Conservation (phyloP, 1,140 invertebrate genomes). For the Solen grandis region DNA sequence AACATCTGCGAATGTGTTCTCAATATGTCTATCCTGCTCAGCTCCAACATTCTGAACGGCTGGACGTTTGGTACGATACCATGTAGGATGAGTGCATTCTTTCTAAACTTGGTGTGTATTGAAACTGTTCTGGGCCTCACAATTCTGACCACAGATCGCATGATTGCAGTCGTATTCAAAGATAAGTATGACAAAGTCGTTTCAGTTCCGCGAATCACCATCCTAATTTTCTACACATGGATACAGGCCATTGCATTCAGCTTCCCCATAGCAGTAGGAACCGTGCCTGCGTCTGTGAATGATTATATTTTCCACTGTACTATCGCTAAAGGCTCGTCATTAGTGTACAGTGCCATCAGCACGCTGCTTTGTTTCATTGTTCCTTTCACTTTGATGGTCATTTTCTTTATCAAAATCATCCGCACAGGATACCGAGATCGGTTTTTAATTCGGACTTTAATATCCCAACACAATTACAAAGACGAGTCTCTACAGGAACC, state of each 20-base stretch:
- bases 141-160: slow-evolving; percentile 64
- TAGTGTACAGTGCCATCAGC: slow-evolving; percentile 61
- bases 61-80: slow-evolving; percentile 64
- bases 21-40: slow-evolving; percentile 81
- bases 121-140: slow-evolving; percentile 66
- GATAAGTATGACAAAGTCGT: slow-evolving; percentile 63
- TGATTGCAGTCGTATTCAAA: slow-evolving; percentile 64
- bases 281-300: slow-evolving; percentile 53
- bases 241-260: slow-evolving; percentile 70
- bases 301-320: slow-evolving; percentile 63
- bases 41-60: slow-evolving; percentile 71
- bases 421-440: slow-evolving; percentile 57
- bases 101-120: slow-evolving; percentile 67
- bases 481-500: slow-evolving; percentile 57
- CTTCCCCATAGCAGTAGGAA: slow-evolving; percentile 65
- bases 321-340: slow-evolving; percentile 59
- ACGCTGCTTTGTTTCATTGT: slow-evolving; percentile 67
- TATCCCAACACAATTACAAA: slow-evolving; percentile 68
- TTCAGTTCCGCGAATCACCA: slow-evolving; percentile 47
- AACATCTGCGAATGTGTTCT: slow-evolving; percentile 71
- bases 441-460: slow-evolving; percentile 43
- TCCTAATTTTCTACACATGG: slow-evolving; percentile 70
- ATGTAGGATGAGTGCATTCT: slow-evolving; percentile 73
- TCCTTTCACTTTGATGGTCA: slow-evolving; percentile 66
- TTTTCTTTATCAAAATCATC: slow-evolving; percentile 68